These are phyloP conservation scores for Pheosia tremula DNA, from an alignment of 2,888 invertebrate genomes.

Conservation along the genomic window DNA sequence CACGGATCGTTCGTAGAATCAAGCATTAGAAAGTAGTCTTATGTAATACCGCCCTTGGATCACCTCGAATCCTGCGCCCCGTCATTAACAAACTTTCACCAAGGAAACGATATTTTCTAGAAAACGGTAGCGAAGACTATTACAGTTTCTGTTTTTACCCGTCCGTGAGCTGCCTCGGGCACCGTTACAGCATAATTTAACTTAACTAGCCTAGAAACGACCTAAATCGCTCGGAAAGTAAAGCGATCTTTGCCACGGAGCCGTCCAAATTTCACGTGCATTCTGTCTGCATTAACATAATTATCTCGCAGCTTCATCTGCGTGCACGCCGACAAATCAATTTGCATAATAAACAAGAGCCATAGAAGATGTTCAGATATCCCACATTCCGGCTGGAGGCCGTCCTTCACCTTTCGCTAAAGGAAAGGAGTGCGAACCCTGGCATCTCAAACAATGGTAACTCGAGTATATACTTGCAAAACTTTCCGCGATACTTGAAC, in stretches of 20 bases:
- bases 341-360: constrained; percentile 58
- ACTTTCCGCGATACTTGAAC: constrained; percentile 61
- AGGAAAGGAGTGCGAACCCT: constrained; percentile 64
- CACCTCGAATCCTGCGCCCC: constrained; percentile 67
- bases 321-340: constrained; percentile 46
- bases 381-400: constrained; percentile 54
- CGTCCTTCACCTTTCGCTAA: constrained; percentile 77
- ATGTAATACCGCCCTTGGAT: constrained; percentile 71
- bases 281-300: constrained; percentile 36
- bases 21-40: constrained; percentile 60
- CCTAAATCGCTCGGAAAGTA: constrained; percentile 61
- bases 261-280: constrained; percentile 33
- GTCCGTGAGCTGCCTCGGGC: constrained; percentile 67
- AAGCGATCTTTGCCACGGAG: constrained; percentile 42
- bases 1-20: constrained; percentile 49
- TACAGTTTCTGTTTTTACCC: constrained; percentile 76
- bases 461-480: constrained; percentile 66
- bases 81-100: constrained; percentile 78
- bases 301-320: constrained; percentile 33
- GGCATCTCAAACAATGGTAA: constrained; percentile 66
- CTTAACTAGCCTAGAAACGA: constrained; percentile 63
- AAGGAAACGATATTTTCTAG: constrained; percentile 83
- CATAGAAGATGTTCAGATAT: constrained; percentile 51
- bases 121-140: constrained; percentile 79
- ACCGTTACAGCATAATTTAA: constrained; percentile 70